Conservation (phyloP, 2,888 invertebrate genomes). For the Lithosia quadra region DNA sequence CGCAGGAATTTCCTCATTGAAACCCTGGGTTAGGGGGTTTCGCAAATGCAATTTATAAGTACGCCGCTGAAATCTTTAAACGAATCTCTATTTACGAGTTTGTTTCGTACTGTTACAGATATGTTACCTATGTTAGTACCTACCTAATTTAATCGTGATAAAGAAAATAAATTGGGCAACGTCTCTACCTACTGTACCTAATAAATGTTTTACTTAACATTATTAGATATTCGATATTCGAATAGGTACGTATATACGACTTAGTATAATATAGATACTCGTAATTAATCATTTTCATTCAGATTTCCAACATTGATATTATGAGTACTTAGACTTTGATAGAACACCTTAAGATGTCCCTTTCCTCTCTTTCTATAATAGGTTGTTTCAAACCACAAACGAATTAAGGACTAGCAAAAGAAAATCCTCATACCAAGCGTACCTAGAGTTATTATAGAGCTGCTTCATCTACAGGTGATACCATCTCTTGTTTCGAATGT, state of each 20-base stretch:
- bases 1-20: constrained; percentile 78
- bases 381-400: no score
- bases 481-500: neutral
- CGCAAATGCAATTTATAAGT: constrained; percentile 41
- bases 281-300: no score
- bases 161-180: neutral
- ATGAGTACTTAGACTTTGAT: no score
- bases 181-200: neutral
- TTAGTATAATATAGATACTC: no score
- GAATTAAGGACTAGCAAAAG: no score
- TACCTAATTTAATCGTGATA: neutral
- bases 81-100: neutral
- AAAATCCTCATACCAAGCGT: no score
- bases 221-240: no score
- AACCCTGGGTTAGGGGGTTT: constrained; percentile 45
- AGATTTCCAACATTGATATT: no score
- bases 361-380: no score
- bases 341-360: no score
- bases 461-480: neutral
- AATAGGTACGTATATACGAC: no score
- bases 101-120: neutral
- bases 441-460: neutral
- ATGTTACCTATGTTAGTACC: neutral
- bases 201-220: neutral
- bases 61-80: constrained; percentile 14